Evolutionary conservation across 2,888 invertebrate species (phyloP).

Genomic region (Aplocera efformata): DNA sequence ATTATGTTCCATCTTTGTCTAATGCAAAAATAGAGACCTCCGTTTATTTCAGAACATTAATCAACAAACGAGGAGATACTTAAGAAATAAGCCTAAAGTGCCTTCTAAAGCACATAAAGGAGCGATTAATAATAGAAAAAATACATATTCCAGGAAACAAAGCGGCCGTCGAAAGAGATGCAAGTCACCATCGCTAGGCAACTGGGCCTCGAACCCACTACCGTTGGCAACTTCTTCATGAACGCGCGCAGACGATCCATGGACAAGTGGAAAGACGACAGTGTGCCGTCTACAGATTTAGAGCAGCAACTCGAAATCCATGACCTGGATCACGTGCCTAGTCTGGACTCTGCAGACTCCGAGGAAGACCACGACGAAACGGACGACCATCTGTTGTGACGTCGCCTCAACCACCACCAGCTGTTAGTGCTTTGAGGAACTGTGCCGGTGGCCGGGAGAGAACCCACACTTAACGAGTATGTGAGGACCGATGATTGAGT

Average conservation of each 20-base stretch:
- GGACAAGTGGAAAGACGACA: slow-evolving; percentile 99
- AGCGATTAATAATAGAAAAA: background rate
- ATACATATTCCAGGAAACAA: slow-evolving; percentile 90
- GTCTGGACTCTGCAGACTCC: slow-evolving; percentile 69
- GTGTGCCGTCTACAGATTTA: slow-evolving; percentile 82
- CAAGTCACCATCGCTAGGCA: slow-evolving; percentile 99
- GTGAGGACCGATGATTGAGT: slow-evolving; percentile 8
- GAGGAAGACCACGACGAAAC: slow-evolving; percentile 70
- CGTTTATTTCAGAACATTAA: too few species aligned
- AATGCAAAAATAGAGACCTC: too few species aligned
- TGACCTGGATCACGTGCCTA: slow-evolving; percentile 69
- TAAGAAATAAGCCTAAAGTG: too few species aligned
- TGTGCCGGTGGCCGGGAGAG: slow-evolving; percentile 35
- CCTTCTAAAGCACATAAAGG: too few species aligned
- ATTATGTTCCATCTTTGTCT: too few species aligned
- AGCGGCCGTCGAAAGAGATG: slow-evolving; percentile 99
- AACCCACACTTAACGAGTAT: slow-evolving; percentile 17
- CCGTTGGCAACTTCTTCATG: slow-evolving; percentile 99
- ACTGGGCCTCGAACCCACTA: slow-evolving; percentile 97
- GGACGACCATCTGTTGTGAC: slow-evolving; percentile 79
- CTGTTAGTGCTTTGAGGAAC: slow-evolving; percentile 70
- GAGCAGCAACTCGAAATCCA: slow-evolving; percentile 77
- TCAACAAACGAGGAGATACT: too few species aligned
- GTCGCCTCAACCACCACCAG: slow-evolving; percentile 65
- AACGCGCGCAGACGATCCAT: slow-evolving; percentile 98